Evolutionary conservation across 2,797 vertebrate species (phyloP).

Genomic region (Apogon hyalosoma): DNA sequence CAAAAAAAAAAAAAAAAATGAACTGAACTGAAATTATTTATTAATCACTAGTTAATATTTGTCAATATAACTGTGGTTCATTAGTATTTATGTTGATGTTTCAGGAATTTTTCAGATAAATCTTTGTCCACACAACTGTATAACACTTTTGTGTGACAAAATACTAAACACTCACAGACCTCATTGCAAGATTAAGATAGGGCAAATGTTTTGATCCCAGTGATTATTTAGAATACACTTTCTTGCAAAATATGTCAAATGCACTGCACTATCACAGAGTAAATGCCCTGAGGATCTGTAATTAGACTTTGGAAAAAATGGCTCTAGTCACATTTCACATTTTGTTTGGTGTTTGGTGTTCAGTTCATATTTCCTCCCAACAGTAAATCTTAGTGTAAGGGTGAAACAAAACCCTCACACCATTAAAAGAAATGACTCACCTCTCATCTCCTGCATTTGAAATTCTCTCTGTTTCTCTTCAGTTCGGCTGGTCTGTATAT

Average conservation of each 20-base stretch:
- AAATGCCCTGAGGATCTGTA: background rate
- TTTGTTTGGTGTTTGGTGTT: background rate
- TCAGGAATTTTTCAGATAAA: background rate
- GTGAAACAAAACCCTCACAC: constrained; percentile 10
- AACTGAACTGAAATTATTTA: too few species aligned
- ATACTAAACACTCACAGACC: background rate
- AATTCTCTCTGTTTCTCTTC: constrained; percentile 12
- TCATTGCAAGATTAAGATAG: too few species aligned
- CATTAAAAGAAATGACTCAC: constrained; percentile 54
- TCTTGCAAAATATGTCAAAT: background rate
- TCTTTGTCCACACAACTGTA: background rate
- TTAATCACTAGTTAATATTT: too few species aligned
- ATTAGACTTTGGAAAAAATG: background rate
- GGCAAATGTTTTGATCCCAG: too few species aligned
- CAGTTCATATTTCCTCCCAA: background rate
- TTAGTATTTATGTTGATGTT: background rate
- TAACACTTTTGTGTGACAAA: background rate
- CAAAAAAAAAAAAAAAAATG: too few species aligned
- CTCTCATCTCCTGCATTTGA: constrained; percentile 25
- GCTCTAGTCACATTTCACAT: background rate
- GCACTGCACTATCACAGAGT: background rate
- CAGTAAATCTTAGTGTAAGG: constrained; percentile 24
- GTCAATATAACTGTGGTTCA: too few species aligned
- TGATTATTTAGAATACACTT: background rate
- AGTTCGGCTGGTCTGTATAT: constrained; percentile 45